Evolutionary conservation across 2,888 invertebrate genomes (phyloP).

Genomic region (Agapetus fuscipes): DNA sequence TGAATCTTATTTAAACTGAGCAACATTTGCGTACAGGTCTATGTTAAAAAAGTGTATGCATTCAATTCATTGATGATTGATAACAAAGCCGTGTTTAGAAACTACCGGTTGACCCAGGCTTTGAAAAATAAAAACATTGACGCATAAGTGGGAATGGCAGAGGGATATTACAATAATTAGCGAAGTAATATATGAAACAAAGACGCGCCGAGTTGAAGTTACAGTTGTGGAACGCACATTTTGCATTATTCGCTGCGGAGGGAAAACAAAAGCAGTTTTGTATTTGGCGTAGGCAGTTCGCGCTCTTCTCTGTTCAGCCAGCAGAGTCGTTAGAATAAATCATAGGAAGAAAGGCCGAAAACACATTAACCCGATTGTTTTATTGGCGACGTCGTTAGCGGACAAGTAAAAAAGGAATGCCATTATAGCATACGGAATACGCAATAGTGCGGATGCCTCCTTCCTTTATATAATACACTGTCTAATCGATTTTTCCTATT

Average conservation of each 20-base stretch:
- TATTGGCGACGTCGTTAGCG: conserved; percentile 9
- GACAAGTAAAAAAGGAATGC: conserved; percentile 6
- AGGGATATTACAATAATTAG: too few relatives aligned
- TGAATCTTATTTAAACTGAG: too few relatives aligned
- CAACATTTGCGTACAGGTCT: too few relatives aligned
- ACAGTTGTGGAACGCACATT: neutral
- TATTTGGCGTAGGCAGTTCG: too few relatives aligned
- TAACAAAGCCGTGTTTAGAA: too few relatives aligned
- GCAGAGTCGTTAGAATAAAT: conserved; percentile 13
- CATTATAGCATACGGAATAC: neutral
- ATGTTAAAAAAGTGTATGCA: too few relatives aligned
- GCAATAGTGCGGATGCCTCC: neutral
- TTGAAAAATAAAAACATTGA: neutral
- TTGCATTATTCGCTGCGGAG: neutral
- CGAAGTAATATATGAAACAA: too few relatives aligned
- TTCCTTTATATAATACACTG: too few relatives aligned
- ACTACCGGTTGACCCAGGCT: conserved; percentile 1
- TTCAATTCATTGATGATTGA: too few relatives aligned
- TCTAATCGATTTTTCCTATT: too few relatives aligned
- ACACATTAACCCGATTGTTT: conserved; percentile 11
- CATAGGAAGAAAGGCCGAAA: conserved; percentile 11
- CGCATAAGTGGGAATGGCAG: neutral
- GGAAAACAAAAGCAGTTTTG: conserved; percentile 1
- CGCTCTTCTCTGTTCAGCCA: too few relatives aligned
- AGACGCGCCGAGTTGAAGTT: too few relatives aligned